Conservation (phyloP, 2,888 invertebrate genomes). For the Oscheius sp. region DNA sequence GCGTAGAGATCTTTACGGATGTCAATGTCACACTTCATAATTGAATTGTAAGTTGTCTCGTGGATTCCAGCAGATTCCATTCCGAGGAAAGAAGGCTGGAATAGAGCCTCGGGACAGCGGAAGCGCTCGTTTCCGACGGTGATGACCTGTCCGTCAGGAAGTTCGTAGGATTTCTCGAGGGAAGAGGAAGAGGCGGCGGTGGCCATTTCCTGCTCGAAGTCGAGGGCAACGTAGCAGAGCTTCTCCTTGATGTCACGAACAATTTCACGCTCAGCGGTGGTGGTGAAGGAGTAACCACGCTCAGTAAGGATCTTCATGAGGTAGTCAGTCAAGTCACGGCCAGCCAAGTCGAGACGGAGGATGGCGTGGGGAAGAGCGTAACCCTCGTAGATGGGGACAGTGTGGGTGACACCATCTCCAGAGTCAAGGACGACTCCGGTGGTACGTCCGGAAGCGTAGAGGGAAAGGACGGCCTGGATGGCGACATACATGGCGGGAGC, state of each 20-base stretch:
- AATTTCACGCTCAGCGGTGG: constrained; percentile 81
- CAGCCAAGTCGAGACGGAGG: constrained; percentile 77
- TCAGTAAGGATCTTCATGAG: constrained; percentile 78
- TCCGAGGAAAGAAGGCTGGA: constrained; percentile 85
- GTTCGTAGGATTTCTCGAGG: constrained; percentile 89
- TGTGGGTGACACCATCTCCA: constrained; percentile 89
- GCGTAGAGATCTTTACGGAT: constrained; percentile 86
- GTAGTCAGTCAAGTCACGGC: constrained; percentile 77
- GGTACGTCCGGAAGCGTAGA: constrained; percentile 83
- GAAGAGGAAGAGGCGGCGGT: constrained; percentile 89
- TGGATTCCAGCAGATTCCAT: constrained; percentile 68
- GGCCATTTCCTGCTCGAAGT: constrained; percentile 95
- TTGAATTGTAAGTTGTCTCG: constrained; percentile 82
- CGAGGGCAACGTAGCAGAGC: constrained; percentile 97
- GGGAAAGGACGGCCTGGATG: constrained; percentile 90
- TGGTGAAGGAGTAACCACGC: constrained; percentile 75
- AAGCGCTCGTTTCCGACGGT: constrained; percentile 80
- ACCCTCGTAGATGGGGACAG: constrained; percentile 84
- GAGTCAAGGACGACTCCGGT: constrained; percentile 82
- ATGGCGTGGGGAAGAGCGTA: constrained; percentile 77
- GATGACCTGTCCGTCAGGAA: constrained; percentile 85
- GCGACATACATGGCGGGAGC: constrained; percentile 85
- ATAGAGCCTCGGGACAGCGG: constrained; percentile 88
- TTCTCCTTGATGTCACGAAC: constrained; percentile 93
- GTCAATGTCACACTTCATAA: constrained; percentile 94